Base-by-base conservation (phyloP, 2,797 vertebrate species). In the Melanotaenia boesemani region DNA sequence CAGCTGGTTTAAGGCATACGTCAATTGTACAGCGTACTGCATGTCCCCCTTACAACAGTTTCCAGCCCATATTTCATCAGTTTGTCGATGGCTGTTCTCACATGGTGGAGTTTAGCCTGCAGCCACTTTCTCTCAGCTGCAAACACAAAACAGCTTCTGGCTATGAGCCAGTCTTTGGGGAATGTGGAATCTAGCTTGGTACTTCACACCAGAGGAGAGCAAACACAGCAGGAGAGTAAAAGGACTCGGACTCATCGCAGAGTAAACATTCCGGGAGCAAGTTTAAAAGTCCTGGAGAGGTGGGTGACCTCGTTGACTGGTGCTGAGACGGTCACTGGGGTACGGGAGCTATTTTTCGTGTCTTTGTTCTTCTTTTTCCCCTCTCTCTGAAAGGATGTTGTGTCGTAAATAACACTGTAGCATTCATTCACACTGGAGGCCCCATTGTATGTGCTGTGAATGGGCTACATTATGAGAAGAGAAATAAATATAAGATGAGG, bases 371-470 rank as follows among this genome's bases (percentile, higher is more conserved):
- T 44, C 80, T 46, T 44, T 41, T 28, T 0, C 13, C 28, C 4
- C 30, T 41, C 56, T 56, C 58, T 79, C 77, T 84, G 70, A 90
- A 89, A 89, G 90, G 89, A 90, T 81, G 87, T 76, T 72, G 80
- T 82, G 88, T 91, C 67, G 76, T 93, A 94, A 94, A 94, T 92
- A 89, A 91, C 88, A 84, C 80, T 78, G 88, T 73, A 74, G 86
- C 82, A 85, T 92, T 91, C 90, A 89, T 88, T 85, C 85, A 78
- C 74, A 86, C 80, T 74, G 84, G 79, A 82, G 78, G 74, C 71
- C 44, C 91, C 84, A 93, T 93, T 95, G 93, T 94, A 86, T 77
- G 63, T 7, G 64, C 74, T n/a, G 64, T 95, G 93, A 94, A 94
- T 94, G 88, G 91, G 81, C 70, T 0, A 65, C 89, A 92, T 93